Base-by-base conservation (phyloP, 1,140 invertebrate species). In the Eurosta solidaginis region DNA sequence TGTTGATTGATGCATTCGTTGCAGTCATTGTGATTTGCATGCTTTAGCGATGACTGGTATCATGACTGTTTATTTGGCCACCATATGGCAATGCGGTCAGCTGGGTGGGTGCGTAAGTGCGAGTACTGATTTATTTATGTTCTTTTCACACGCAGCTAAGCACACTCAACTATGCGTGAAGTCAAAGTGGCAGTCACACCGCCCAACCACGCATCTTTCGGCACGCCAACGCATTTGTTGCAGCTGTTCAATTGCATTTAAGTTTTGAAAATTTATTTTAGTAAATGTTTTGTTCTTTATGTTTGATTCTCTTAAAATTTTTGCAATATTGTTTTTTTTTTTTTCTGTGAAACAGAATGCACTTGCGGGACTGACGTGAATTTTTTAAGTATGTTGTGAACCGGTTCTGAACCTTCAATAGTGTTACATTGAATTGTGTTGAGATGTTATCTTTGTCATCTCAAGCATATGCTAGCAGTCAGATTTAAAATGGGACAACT, bases 21-120 rank as follows among this genome's bases (percentile, higher is more conserved):
- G 44, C 25, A 75, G 40, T 75, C 42, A 33, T 44, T 29, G 29
- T 75, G 42, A 47, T 75, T 50, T 75, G 44, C 44, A 74, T n/a
- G 12, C 17, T 25, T 22, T 22, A n/a, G 22, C 49, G 25, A 6
- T 10, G 22, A 52, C 25, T 22, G n/a, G 22, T 14, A 52, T 4
- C n/a, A 6, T 10, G 22, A 52, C 25, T 22, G n/a, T 6, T 14
- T 22, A 6, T 6, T 22, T 6, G 9, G 22, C 49, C 49, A 6
- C 6, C n/a, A 29, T 27, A 29, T 10, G 52, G n/a, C 45, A n/a
- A n/a, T n/a, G n/a, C n/a, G n/a, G n/a, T n/a, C n/a, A n/a, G n/a
- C n/a, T n/a, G n/a, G n/a, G n/a, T n/a, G n/a, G n/a, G n/a, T n/a
- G n/a, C n/a, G n/a, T n/a, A n/a, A n/a, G n/a, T n/a, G n/a, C n/a